phyloP scores from a whole-genome alignment of 2,113 vertebrate species.

The Cyanoderma ruficeps region DNA sequence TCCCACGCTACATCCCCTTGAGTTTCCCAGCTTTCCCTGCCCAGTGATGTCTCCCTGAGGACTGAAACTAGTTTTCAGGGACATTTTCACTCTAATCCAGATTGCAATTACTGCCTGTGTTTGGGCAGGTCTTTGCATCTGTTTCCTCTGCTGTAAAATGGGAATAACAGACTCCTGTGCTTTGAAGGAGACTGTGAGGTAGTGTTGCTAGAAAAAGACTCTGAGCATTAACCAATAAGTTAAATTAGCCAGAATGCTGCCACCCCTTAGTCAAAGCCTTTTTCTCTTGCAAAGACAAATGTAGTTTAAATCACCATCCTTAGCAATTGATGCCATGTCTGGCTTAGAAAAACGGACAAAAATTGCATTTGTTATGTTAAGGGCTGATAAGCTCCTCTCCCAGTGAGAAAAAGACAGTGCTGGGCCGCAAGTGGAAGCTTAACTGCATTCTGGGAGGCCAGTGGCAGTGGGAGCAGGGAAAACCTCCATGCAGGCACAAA shows the following conservation, averaged over 20 bases:
- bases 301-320: not conserved
- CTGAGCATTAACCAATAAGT: not conserved
- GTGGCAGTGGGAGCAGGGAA: not conserved
- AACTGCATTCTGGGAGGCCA: not conserved
- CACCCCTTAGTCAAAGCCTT: not conserved
- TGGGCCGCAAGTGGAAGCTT: not conserved
- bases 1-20: constrained; percentile 1
- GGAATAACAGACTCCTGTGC: constrained; percentile 25
- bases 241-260: not conserved
- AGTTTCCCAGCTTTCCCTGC: constrained; percentile 41
- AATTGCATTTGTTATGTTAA: not conserved
- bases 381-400: not conserved
- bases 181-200: not conserved
- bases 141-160: constrained; percentile 58
- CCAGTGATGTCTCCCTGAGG: constrained; percentile 44
- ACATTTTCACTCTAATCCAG: constrained; percentile 49
- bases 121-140: constrained; percentile 66
- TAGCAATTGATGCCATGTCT: not conserved
- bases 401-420: not conserved
- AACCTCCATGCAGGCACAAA: not conserved
- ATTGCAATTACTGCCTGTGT: constrained; percentile 10
- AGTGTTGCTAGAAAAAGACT: not conserved
- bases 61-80: constrained; percentile 23
- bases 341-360: not conserved
- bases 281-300: not conserved